Percentiles rank a stretch among this genome's conserved stretches.
These are phyloP conservation scores for Dromiciops gliroides DNA, from an alignment of 2,113 vertebrate genomes.

Conservation along the genomic window DNA sequence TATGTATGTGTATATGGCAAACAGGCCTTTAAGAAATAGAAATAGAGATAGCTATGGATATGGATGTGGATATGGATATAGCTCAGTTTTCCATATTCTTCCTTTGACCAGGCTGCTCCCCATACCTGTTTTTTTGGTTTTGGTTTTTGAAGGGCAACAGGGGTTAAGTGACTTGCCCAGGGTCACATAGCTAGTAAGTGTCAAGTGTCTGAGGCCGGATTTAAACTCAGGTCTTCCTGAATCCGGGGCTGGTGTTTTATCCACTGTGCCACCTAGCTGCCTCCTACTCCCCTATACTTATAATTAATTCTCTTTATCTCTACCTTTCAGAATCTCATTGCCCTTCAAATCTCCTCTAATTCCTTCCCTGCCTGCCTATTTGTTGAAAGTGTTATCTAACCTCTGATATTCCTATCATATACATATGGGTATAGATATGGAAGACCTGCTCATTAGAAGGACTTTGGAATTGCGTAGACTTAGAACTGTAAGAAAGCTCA, in stretches of 20 bases:
- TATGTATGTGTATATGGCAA: neutral
- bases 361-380: neutral
- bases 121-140: no score
- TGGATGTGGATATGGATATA: neutral
- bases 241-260: no score
- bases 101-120: no score
- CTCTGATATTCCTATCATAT: neutral
- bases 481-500: neutral
- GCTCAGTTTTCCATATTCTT: no score
- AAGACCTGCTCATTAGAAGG: neutral
- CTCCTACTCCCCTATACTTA: neutral
- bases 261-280: no score
- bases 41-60: neutral
- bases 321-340: neutral
- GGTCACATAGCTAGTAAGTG: no score
- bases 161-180: no score
- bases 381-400: neutral
- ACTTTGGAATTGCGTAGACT: neutral
- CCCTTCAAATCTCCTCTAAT: neutral
- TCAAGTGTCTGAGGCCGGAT: no score
- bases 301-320: neutral
- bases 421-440: neutral
- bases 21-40: neutral
- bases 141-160: no score
- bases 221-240: no score